Evolutionary conservation across 2,888 invertebrate species (phyloP).

Genomic region (Acronicta alni): DNA sequence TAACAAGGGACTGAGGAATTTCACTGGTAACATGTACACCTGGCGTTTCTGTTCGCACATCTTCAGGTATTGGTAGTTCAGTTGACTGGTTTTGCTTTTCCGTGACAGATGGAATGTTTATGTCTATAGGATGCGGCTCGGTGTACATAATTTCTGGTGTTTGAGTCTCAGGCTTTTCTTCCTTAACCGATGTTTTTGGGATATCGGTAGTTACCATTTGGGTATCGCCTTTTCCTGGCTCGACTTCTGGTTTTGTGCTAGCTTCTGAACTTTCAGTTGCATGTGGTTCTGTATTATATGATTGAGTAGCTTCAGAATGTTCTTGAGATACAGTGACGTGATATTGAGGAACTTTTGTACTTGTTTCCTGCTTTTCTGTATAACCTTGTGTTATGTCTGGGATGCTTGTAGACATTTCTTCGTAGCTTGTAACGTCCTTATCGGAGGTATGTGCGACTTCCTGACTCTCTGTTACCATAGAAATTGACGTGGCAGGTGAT

Average conservation of each 20-base stretch:
- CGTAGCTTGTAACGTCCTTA: constrained; percentile 15
- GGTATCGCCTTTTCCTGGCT: constrained; percentile 25
- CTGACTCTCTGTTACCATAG: constrained; percentile 22
- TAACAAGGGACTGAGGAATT: constrained; percentile 42
- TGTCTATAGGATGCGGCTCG: constrained; percentile 8
- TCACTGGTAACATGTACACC: constrained; percentile 34
- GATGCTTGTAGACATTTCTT: constrained; percentile 32
- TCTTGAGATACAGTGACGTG: constrained; percentile 16
- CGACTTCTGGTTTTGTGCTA: constrained; percentile 27
- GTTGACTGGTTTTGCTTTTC: constrained; percentile 37
- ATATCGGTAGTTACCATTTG: constrained; percentile 17
- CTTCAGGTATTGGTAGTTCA: constrained; percentile 22
- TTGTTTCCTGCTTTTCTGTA: constrained; percentile 23
- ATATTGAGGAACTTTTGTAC: constrained; percentile 21
- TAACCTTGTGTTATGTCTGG: constrained; percentile 24
- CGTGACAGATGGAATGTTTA: constrained; percentile 14
- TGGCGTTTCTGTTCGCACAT: constrained; percentile 34
- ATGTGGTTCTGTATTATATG: constrained; percentile 11
- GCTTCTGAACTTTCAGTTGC: constrained; percentile 23
- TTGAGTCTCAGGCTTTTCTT: constrained; percentile 17
- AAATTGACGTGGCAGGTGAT: constrained; percentile 26
- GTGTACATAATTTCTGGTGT: constrained; percentile 17
- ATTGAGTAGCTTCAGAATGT: constrained; percentile 10
- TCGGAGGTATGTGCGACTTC: constrained; percentile 16
- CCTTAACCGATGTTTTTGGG: constrained; percentile 24